Percentiles rank a stretch among this genome's conserved stretches.
These are phyloP conservation scores for Puffinus mauretanicus DNA, from an alignment of 2,113 vertebrate genomes.

Conservation along the genomic window DNA sequence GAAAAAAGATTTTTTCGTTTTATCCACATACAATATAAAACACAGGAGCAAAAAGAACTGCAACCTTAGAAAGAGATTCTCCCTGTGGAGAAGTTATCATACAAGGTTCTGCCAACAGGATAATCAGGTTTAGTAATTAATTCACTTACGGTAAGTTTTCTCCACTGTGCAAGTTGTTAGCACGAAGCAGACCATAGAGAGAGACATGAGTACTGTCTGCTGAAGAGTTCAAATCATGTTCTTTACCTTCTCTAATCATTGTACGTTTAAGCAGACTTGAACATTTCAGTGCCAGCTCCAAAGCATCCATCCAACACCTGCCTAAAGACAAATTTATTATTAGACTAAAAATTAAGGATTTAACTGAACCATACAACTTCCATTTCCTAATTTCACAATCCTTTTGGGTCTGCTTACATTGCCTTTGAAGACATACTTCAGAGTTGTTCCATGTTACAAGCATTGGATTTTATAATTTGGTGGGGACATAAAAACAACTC, in stretches of 20 bases:
- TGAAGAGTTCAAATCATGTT: conserved; percentile 84
- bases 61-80: background rate
- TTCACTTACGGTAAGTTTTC: conserved; percentile 88
- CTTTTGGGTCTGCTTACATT: background rate
- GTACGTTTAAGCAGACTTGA: conserved; percentile 95
- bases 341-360: background rate
- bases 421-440: background rate
- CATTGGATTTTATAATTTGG: background rate
- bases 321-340: conserved; percentile 73
- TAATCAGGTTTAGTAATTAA: background rate
- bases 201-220: conserved; percentile 87
- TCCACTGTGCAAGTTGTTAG: conserved; percentile 88
- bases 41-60: background rate
- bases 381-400: background rate
- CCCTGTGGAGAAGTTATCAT: background rate
- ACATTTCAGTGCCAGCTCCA: conserved; percentile 97
- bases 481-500: background rate
- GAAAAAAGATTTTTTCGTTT: background rate
- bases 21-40: background rate
- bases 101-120: background rate
- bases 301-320: conserved; percentile 98
- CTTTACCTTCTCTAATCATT: conserved; percentile 98
- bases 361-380: background rate
- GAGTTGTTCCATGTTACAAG: background rate
- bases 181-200: conserved; percentile 91